Base-by-base conservation (phyloP, 1,140 invertebrate genomes). In the Magallana ariakensis region DNA sequence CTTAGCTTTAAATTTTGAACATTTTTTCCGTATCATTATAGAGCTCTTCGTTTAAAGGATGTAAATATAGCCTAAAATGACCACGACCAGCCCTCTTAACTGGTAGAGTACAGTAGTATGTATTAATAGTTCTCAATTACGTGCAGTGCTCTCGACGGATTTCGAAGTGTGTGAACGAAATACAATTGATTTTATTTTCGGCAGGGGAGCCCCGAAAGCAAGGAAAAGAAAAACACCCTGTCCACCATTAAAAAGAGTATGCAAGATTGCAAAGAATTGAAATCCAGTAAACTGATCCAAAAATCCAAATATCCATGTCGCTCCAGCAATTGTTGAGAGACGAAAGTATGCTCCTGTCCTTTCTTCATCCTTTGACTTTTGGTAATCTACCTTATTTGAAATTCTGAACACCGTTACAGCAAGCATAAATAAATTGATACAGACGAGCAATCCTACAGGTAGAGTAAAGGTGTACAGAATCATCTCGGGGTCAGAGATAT, bases 361-460 rank as follows among this genome's bases (percentile, higher is more conserved):
- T 11, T 22, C 26, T 11, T 70, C 5, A 19, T 70, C 62, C 6
- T 70, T 70, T 26, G 62, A 70, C 11, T 70, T 70, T 8, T 9
- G 19, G 19, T 22, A 11, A 6, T 22, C 19, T 6, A 22, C 19
- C 7, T 70, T 70, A 11, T 9, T 22, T 9, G 19, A 19, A 22
- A 70, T 70, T 22, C 62, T 70, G 11, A 11, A 70, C 26, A 70
- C n/a, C 7, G 62, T 70, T 11, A 70, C 62, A 1, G 26, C n/a
- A 70, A 70, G 26, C 62, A 70, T 70, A 70, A 70, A 70, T 22
- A 9, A 9, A 70, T 70, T 70, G 19, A 70, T 70, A 70, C 62
- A 70, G 19, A 70, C 19, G 62, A 70, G 5, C 19, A 70, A 19
- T 22, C 62, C 62, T 9, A 70, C 62, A 10, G 62, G 62, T 5